Conservation (phyloP, 1,140 invertebrate genomes). For the Vanessa tameamea region DNA sequence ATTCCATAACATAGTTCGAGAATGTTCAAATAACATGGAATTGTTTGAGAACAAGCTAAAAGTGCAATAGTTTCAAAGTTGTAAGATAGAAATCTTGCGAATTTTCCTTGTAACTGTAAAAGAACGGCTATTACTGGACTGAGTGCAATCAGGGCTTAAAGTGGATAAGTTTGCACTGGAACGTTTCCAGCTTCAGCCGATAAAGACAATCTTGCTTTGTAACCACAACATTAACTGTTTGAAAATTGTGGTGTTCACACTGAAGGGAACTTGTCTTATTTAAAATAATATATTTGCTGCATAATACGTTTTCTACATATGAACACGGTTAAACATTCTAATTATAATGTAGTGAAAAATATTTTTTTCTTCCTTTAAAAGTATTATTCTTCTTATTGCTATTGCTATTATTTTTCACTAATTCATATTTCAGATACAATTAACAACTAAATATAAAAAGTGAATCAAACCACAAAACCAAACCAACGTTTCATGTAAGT, state of each 20-base stretch:
- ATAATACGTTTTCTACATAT: too few relatives aligned
- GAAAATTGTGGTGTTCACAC: slow-evolving; percentile 11
- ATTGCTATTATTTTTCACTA: too few relatives aligned
- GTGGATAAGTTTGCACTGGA: slow-evolving; percentile 35
- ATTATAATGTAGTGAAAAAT: too few relatives aligned
- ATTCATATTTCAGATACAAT: too few relatives aligned
- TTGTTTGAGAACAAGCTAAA: slow-evolving; percentile 14
- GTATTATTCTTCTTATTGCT: too few relatives aligned
- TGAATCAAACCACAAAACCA: too few relatives aligned
- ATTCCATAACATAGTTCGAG: neutral
- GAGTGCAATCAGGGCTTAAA: slow-evolving; percentile 36
- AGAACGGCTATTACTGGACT: slow-evolving; percentile 25
- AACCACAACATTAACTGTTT: slow-evolving; percentile 22
- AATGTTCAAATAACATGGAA: neutral
- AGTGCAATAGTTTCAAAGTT: slow-evolving; percentile 24
- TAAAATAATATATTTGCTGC: neutral
- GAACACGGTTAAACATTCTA: too few relatives aligned
- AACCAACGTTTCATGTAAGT: too few relatives aligned
- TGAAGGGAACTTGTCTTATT: neutral
- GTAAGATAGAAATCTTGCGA: slow-evolving; percentile 23
- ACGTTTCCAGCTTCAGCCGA: slow-evolving; percentile 35
- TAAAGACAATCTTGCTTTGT: slow-evolving; percentile 30
- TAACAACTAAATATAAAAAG: too few relatives aligned
- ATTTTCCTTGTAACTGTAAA: slow-evolving; percentile 20
- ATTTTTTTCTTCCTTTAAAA: too few relatives aligned